A percentile compares a stretch with the other conserved stretches of the same genome.
Conservation (phyloP, 1,140 invertebrate genomes). For the Pemphigus obesinymphae region DNA sequence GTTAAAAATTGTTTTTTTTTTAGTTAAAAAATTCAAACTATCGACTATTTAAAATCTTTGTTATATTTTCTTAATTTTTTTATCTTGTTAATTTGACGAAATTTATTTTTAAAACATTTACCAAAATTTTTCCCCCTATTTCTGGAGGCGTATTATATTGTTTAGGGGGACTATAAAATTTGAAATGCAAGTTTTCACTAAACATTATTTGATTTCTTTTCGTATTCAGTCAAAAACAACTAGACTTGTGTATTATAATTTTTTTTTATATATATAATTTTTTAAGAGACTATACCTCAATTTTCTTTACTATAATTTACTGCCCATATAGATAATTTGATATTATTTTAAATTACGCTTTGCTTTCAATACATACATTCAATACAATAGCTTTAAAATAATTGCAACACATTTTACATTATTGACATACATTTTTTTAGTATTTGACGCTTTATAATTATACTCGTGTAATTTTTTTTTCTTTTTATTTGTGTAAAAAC, state of each 20-base stretch:
- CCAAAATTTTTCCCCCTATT: slow-evolving; percentile 40
- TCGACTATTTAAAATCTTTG: slow-evolving; percentile 30
- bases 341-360: slow-evolving; percentile 26
- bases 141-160: slow-evolving; percentile 41
- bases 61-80: slow-evolving; percentile 39
- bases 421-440: slow-evolving; percentile 11
- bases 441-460: slow-evolving; percentile 30
- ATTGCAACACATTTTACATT: slow-evolving; percentile 31
- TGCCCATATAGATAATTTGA: slow-evolving; percentile 33
- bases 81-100: slow-evolving; percentile 40
- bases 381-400: slow-evolving; percentile 34
- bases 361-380: slow-evolving; percentile 15
- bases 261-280: slow-evolving; percentile 36
- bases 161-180: slow-evolving; percentile 37
- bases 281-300: slow-evolving; percentile 39
- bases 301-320: slow-evolving; percentile 38
- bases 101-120: slow-evolving; percentile 25
- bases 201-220: slow-evolving; percentile 39
- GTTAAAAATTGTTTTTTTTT: slow-evolving; percentile 38
- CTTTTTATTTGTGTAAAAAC: slow-evolving; percentile 33
- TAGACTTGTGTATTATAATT: slow-evolving; percentile 38
- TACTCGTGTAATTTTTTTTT: slow-evolving; percentile 31
- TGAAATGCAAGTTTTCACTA: slow-evolving; percentile 30
- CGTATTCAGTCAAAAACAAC: slow-evolving; percentile 40
- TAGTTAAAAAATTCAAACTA: background rate